phyloP scores from a whole-genome alignment of 2,113 vertebrate genomes.

The Zosterops pallidus region DNA sequence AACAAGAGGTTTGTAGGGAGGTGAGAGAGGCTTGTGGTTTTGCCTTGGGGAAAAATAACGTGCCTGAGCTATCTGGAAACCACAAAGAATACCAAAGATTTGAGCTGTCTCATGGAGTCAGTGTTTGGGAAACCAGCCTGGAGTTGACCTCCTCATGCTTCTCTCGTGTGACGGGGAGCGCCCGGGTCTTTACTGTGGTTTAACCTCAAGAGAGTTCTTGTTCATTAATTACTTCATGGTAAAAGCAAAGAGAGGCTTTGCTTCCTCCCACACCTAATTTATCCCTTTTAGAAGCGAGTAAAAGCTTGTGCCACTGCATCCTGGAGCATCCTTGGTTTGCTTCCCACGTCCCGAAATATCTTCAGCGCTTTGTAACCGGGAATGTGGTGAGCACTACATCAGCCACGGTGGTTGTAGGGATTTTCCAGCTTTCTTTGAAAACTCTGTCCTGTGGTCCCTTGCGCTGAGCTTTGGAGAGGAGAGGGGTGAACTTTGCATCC shows the following conservation, averaged over 20 bases:
- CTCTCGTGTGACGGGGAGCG: fast-evolving
- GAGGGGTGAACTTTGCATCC: neutral
- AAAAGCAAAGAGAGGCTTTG: neutral
- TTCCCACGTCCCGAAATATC: neutral
- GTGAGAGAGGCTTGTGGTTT: neutral
- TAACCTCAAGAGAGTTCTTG: neutral
- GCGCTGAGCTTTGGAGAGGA: neutral
- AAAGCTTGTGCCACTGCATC: neutral
- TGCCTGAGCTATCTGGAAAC: neutral
- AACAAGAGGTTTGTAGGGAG: neutral
- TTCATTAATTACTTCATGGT: neutral
- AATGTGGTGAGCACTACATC: neutral
- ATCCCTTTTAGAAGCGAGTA: neutral
- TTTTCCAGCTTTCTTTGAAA: neutral
- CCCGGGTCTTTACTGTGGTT: neutral
- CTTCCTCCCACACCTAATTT: neutral
- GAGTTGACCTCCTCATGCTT: neutral
- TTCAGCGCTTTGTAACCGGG: neutral
- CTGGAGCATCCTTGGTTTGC: neutral
- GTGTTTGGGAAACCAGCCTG: neutral
- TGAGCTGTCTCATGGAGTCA: neutral
- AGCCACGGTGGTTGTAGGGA: neutral
- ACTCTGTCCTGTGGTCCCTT: neutral
- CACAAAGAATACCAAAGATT: neutral
- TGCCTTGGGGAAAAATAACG: neutral